Conservation (phyloP, 2,113 vertebrate genomes). For the Microcebus griseorufus region DNA sequence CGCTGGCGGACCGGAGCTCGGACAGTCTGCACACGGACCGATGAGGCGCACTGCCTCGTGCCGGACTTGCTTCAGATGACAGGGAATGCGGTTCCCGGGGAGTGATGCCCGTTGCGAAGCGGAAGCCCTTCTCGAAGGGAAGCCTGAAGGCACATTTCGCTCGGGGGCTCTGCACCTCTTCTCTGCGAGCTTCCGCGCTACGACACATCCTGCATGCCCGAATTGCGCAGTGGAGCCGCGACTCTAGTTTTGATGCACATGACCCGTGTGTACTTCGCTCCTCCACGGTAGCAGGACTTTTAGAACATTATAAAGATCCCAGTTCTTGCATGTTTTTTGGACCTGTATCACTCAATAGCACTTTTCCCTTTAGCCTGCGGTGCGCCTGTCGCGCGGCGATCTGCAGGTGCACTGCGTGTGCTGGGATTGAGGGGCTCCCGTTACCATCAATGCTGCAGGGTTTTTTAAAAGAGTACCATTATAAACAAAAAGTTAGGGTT, state of each 20-base stretch:
- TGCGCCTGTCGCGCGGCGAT: conserved; percentile 97
- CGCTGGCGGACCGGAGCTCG: conserved; percentile 92
- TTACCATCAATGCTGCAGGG: conserved; percentile 84
- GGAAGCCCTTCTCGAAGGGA: conserved; percentile 96
- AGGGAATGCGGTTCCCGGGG: conserved; percentile 98
- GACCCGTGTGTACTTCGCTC: conserved; percentile 99
- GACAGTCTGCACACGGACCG: conserved; percentile 98
- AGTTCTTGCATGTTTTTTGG: conserved; percentile 99
- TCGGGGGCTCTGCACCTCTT: conserved; percentile 98
- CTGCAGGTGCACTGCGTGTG: conserved; percentile 96
- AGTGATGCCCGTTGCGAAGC: conserved; percentile 98
- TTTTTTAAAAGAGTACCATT: too few relatives aligned
- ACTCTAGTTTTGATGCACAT: conserved; percentile 99
- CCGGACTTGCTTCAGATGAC: conserved; percentile 96
- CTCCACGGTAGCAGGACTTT: conserved; percentile 96
- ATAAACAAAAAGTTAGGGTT: too few relatives aligned
- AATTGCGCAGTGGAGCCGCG: conserved; percentile 99
- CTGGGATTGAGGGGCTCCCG: conserved; percentile 95
- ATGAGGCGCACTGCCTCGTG: conserved; percentile 99
- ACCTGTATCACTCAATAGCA: conserved; percentile 95
- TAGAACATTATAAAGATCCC: conserved; percentile 99
- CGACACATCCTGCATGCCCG: conserved; percentile 96
- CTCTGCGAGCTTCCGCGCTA: conserved; percentile 99
- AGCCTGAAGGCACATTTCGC: conserved; percentile 96
- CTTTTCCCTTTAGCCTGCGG: conserved; percentile 97